Evolutionary conservation across 1,140 invertebrate genomes (phyloP).

Genomic region (Chironomus tepperi): DNA sequence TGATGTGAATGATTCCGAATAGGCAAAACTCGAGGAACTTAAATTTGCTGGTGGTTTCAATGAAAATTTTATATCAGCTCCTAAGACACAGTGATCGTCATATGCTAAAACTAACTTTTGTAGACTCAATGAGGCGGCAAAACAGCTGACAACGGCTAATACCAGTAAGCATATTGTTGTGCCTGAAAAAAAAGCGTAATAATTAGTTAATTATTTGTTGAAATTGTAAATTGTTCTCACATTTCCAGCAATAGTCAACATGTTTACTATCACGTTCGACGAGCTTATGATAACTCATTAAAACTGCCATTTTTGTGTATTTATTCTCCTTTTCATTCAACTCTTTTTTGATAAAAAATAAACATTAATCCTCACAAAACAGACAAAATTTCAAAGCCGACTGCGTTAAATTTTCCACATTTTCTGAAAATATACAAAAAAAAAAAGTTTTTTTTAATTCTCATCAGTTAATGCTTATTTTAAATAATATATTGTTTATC

Average conservation of each 20-base stretch:
- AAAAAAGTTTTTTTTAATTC: too few relatives aligned
- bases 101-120: background rate
- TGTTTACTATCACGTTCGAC: background rate
- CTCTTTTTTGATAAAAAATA: too few relatives aligned
- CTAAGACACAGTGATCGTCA: background rate
- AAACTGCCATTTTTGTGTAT: background rate
- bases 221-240: background rate
- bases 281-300: slow-evolving; percentile 4
- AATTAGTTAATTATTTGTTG: background rate
- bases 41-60: background rate
- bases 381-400: too few relatives aligned
- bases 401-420: too few relatives aligned
- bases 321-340: too few relatives aligned
- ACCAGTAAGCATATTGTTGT: background rate
- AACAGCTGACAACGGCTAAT: background rate
- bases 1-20: too few relatives aligned
- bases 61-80: background rate
- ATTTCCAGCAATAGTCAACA: background rate
- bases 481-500: too few relatives aligned
- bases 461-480: too few relatives aligned
- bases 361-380: too few relatives aligned
- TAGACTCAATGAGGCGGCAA: background rate
- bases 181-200: background rate
- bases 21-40: background rate
- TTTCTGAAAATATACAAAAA: too few relatives aligned